phyloP scores from a whole-genome alignment of 2,797 vertebrate species.

The Aerospiza tachiro region DNA sequence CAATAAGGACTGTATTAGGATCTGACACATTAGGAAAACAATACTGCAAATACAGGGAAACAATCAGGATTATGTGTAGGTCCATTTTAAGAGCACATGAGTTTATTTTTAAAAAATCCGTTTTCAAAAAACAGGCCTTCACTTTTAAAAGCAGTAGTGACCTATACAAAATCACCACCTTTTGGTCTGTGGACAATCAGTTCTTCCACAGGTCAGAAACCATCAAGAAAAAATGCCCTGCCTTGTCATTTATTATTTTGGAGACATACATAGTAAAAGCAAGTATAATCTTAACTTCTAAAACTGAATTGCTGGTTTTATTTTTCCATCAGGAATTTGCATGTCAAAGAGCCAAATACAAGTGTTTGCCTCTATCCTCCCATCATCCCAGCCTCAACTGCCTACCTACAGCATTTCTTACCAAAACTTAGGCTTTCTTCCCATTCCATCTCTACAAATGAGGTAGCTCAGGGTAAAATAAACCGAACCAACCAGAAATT shows the following conservation, averaged over 20 bases:
- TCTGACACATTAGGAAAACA: not conserved
- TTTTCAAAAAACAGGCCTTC: not conserved
- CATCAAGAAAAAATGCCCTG: not conserved
- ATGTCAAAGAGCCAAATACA: not conserved
- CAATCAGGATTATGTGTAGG: not conserved
- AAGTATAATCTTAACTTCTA: not conserved
- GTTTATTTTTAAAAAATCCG: not conserved
- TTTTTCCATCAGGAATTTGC: not conserved
- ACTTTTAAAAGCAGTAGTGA: not conserved
- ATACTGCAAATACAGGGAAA: not conserved
- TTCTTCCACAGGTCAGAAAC: not conserved
- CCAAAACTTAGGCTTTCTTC: not conserved
- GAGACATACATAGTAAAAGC: not conserved
- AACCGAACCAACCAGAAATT: not conserved
- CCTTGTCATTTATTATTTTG: not conserved
- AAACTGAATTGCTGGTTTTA: not conserved
- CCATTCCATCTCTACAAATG: not conserved
- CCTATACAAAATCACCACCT: not conserved
- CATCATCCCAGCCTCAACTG: not conserved
- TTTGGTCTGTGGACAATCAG: not conserved
- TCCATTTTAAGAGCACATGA: not conserved
- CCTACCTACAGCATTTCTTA: not conserved
- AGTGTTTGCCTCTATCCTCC: not conserved
- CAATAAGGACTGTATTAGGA: not conserved
- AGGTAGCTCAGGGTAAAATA: constrained; percentile 41